Percentiles rank a stretch among this genome's conserved stretches.
Conservation (phyloP, 2,888 invertebrate genomes). For the Melanotus villosus region DNA sequence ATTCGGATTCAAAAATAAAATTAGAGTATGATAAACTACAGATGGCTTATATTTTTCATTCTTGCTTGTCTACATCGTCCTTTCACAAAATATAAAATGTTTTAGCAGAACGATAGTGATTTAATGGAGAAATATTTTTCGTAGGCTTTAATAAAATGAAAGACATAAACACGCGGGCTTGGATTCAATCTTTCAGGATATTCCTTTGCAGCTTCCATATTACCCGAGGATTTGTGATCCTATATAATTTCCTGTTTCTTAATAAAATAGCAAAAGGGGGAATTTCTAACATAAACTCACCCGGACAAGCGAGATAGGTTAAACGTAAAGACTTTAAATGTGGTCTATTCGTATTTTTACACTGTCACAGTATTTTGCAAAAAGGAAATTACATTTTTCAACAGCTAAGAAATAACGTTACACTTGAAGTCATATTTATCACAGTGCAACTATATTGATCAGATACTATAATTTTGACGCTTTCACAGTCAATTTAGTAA, state of each 20-base stretch:
- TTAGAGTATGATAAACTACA: too few relatives aligned
- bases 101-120: not conserved
- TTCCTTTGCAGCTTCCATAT: constrained; percentile 19
- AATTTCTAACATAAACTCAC: not conserved
- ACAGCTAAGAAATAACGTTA: too few relatives aligned
- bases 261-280: constrained; percentile 7
- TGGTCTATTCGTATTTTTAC: too few relatives aligned
- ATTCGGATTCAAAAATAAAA: too few relatives aligned
- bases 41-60: too few relatives aligned
- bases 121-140: constrained; percentile 11
- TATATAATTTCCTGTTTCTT: constrained; percentile 27
- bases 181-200: constrained; percentile 22
- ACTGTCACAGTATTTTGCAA: too few relatives aligned
- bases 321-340: not conserved
- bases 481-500: too few relatives aligned
- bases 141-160: constrained; percentile 17
- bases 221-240: constrained; percentile 19
- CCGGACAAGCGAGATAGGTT: not conserved
- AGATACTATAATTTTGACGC: too few relatives aligned
- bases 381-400: too few relatives aligned
- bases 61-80: too few relatives aligned
- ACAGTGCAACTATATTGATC: too few relatives aligned
- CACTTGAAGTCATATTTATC: too few relatives aligned
- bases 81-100: not conserved
- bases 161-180: constrained; percentile 18